A percentile compares a stretch with the other conserved stretches of the same genome.
Evolutionary conservation across 2,113 vertebrate genomes (phyloP).

Genomic region (Nicator chloris): DNA sequence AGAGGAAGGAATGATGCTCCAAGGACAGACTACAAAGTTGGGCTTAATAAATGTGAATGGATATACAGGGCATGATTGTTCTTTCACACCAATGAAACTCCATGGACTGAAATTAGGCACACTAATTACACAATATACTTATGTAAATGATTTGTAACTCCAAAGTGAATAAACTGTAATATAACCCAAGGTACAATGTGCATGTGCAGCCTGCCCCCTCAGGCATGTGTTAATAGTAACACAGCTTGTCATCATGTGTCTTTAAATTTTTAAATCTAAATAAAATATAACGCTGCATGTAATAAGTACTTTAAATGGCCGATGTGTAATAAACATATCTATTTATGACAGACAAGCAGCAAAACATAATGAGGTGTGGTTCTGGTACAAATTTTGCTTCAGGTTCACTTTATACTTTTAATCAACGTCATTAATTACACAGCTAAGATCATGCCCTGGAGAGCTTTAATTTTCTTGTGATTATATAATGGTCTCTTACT

Average conservation of each 20-base stretch:
- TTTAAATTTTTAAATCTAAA: conserved; percentile 48
- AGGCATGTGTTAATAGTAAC: conserved; percentile 40
- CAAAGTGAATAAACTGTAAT: not conserved
- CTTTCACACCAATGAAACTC: conserved; percentile 18
- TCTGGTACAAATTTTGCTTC: conserved; percentile 57
- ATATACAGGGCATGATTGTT: conserved; percentile 22
- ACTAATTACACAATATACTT: conserved; percentile 32
- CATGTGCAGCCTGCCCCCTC: not conserved
- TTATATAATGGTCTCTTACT: conserved; percentile 70
- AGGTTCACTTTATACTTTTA: conserved; percentile 63
- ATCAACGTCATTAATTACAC: conserved; percentile 62
- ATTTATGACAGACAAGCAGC: conserved; percentile 55
- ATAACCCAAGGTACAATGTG: not conserved
- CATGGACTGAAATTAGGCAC: not conserved
- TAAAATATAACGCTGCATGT: conserved; percentile 31
- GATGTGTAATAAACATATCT: conserved; percentile 60
- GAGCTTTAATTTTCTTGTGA: conserved; percentile 72
- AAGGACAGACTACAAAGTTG: not conserved
- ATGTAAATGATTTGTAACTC: conserved; percentile 32
- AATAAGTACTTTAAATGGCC: conserved; percentile 23
- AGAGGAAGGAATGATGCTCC: not conserved
- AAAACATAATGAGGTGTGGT: conserved; percentile 53
- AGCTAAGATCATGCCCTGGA: conserved; percentile 61
- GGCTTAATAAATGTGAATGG: conserved; percentile 26
- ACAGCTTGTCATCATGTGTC: conserved; percentile 34